Conservation (phyloP, 2,888 invertebrate species). For the Polymixis flavicincta region DNA sequence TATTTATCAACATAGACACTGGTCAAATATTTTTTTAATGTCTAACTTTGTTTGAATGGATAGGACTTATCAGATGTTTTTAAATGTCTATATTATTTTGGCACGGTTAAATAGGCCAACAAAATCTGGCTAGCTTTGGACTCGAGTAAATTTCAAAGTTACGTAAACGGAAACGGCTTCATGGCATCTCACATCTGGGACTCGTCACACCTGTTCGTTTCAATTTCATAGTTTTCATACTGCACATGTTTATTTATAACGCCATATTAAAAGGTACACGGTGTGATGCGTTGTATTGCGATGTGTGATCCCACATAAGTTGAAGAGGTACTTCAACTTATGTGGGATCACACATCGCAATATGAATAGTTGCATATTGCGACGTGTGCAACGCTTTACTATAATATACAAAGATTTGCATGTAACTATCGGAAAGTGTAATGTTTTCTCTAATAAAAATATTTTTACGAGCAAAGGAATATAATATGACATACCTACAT, state of each 20-base stretch:
- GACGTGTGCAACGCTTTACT: not conserved
- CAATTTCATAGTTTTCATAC: not conserved
- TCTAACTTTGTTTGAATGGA: not conserved
- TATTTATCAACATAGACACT: constrained; percentile 4
- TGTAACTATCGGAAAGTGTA: constrained; percentile 11
- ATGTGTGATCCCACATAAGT: not conserved
- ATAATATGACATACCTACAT: not conserved
- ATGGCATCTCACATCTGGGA: not conserved
- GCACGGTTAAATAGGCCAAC: not conserved
- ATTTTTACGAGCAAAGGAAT: constrained; percentile 1
- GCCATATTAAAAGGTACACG: not conserved
- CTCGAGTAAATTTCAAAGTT: not conserved
- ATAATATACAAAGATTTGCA: not conserved
- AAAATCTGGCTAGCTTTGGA: constrained; percentile 5
- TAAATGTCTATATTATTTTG: not conserved
- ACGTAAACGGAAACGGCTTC: no score
- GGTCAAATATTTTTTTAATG: constrained; percentile 24
- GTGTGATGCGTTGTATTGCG: not conserved
- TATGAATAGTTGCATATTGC: not conserved
- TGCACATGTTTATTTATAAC: not conserved
- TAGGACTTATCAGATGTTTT: not conserved
- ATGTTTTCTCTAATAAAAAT: constrained; percentile 12
- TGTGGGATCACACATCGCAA: not conserved
- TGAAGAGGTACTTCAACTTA: not conserved
- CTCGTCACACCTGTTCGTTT: not conserved